A percentile compares a stretch with the other conserved stretches of the same genome.
These are phyloP conservation scores for Suncus etruscus DNA, from an alignment of 2,113 vertebrate genomes.

Conservation along the genomic window DNA sequence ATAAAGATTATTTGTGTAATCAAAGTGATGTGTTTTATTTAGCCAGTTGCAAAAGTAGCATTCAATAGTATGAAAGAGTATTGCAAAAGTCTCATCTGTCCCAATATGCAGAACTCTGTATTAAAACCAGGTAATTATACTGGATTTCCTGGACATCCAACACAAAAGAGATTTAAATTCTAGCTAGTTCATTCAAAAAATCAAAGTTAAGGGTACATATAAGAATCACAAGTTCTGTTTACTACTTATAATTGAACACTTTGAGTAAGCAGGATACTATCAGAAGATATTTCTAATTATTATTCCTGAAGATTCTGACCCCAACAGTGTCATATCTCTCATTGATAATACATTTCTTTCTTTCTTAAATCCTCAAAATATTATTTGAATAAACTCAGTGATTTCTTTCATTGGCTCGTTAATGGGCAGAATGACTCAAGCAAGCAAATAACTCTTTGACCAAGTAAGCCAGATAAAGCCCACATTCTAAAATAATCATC, in stretches of 20 bases:
- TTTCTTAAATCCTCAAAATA: not conserved
- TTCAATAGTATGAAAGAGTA: not conserved
- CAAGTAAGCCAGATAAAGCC: too few relatives aligned
- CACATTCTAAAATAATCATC: too few relatives aligned
- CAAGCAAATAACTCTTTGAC: not conserved
- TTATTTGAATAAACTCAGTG: too few relatives aligned
- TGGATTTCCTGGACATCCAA: not conserved
- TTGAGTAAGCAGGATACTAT: not conserved
- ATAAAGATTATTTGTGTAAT: not conserved
- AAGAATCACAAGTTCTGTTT: not conserved
- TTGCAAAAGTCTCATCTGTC: not conserved
- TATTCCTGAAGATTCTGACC: not conserved
- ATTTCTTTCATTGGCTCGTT: not conserved
- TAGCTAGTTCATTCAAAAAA: not conserved
- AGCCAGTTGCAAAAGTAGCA: not conserved
- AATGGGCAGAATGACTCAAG: not conserved
- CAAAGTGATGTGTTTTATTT: slow-evolving; percentile 45
- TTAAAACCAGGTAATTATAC: not conserved
- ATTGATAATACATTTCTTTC: not conserved
- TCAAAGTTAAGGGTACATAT: not conserved
- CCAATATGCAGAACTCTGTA: not conserved
- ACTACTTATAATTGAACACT: not conserved
- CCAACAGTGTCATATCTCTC: not conserved
- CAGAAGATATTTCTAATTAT: not conserved
- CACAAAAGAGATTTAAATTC: not conserved